Conservation (phyloP, 1,140 invertebrate species). For the Andrena cerasifolii region DNA sequence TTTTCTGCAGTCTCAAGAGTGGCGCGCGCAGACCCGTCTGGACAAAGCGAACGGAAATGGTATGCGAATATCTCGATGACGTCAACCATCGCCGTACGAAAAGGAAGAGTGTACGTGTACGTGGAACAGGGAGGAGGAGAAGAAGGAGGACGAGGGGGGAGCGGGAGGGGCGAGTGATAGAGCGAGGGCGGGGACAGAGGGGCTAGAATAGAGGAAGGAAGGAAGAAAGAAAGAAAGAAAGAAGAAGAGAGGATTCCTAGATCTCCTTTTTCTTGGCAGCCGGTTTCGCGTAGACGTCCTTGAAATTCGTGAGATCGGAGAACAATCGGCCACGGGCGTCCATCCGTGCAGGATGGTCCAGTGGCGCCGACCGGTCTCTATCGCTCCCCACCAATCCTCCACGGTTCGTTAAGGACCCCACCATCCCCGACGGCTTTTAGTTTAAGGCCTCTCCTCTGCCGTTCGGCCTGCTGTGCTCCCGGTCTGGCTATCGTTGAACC, state of each 20-base stretch:
- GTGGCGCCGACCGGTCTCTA: slow-evolving; percentile 71
- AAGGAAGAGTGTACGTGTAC: background rate
- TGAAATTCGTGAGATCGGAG: slow-evolving; percentile 80
- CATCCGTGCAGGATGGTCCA: slow-evolving; percentile 50
- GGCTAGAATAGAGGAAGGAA: background rate
- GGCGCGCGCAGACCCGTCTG: slow-evolving; percentile 25
- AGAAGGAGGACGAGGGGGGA: background rate
- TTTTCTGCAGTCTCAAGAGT: background rate
- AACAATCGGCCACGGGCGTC: slow-evolving; percentile 73
- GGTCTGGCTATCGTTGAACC: slow-evolving; percentile 57
- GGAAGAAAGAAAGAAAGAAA: background rate
- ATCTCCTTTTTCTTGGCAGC: slow-evolving; percentile 71
- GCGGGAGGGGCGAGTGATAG: too few species aligned
- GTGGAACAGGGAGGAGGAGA: background rate
- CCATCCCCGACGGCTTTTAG: slow-evolving; percentile 34
- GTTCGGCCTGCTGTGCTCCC: slow-evolving; percentile 31
- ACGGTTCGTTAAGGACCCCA: slow-evolving; percentile 52
- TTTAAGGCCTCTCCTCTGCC: slow-evolving; percentile 48
- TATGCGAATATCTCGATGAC: slow-evolving; percentile 56
- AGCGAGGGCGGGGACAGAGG: too few species aligned
- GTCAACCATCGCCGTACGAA: slow-evolving; percentile 30
- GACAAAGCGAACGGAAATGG: slow-evolving; percentile 72
- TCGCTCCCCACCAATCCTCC: slow-evolving; percentile 30
- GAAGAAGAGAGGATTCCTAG: slow-evolving; percentile 59
- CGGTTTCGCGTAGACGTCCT: slow-evolving; percentile 80